These are phyloP conservation scores for Gnathonemus longibarbis DNA, from an alignment of 2,113 vertebrate genomes.

Conservation along the genomic window DNA sequence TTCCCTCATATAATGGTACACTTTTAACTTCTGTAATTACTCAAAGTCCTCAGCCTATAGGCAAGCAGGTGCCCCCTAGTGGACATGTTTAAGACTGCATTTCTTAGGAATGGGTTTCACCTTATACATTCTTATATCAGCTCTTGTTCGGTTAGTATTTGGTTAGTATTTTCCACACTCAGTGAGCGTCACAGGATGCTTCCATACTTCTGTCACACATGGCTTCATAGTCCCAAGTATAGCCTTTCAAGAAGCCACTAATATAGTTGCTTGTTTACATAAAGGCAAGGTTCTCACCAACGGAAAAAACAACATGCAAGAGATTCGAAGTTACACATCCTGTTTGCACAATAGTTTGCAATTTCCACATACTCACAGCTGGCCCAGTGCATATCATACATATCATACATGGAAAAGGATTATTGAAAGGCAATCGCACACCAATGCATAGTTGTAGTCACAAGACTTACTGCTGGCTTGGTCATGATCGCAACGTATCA, in stretches of 20 bases:
- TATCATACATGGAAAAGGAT: not conserved
- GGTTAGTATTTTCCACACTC: not conserved
- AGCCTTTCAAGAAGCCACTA: not conserved
- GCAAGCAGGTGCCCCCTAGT: not conserved
- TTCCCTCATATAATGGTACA: not conserved
- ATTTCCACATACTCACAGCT: not conserved
- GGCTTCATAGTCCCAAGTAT: not conserved
- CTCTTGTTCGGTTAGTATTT: not conserved
- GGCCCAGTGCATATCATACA: not conserved
- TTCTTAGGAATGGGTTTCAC: not conserved
- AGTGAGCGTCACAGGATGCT: not conserved
- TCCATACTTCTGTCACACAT: not conserved
- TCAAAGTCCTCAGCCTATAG: not conserved
- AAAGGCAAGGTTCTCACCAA: not conserved
- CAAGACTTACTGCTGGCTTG: not conserved
- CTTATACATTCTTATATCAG: not conserved
- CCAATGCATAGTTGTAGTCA: slow-evolving; percentile 1
- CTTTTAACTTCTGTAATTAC: not conserved
- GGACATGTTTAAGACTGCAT: not conserved
- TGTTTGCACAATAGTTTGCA: not conserved
- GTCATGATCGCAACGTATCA: not conserved
- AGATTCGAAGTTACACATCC: not conserved
- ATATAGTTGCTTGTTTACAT: not conserved
- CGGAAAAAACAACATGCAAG: not conserved
- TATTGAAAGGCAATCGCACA: not conserved